Base-by-base conservation (phyloP, 2,888 invertebrate species). In the Tholera decimalis region DNA sequence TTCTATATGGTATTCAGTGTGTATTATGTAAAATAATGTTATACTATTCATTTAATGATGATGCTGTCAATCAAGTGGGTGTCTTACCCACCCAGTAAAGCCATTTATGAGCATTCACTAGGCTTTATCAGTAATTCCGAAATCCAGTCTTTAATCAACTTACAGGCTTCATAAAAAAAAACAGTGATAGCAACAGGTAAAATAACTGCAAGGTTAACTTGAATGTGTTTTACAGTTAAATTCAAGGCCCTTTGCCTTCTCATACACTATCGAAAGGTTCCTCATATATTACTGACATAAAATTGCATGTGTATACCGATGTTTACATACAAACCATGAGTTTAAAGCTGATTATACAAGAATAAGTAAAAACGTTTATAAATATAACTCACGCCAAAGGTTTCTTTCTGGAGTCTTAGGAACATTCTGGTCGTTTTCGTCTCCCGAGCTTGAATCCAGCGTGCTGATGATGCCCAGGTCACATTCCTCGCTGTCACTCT, bases 391-490 rank as follows among this genome's bases (percentile, higher is more conserved):
- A 95, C 95, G 91, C 92, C 92, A 92, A 37, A 85, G 70, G 44
- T 76, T 83, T 37, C 89, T 86, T 63, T 92, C 90, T 1, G 94
- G 94, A 0, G 94, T 95, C 83, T 88, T 93, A 0, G 91, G 93
- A 15, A 87, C 81, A 72, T 85, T 87, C 26, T 85, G 87, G 72
- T 94, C 93, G 24, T 89, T 91, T 67, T 96, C 95, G 20, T 95
- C 94, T 56, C 94, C 91, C 57, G 95, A 95, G 77, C 94, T 96
- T 55, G 95, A 93, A 79, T 95, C 95, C 62, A 96, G 81, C 20
- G 96, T 96, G 75, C 95, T 96, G 83, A 96, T 96, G 84, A 96
- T 96, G 57, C 96, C 96, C 66, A 96, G 89, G 82, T 96, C 96
- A 43, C 93, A 95, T 50, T 95, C 95, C 72, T 96, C 96, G 57